Percentiles rank a stretch among this genome's conserved stretches.
phyloP scores from a whole-genome alignment of 2,113 vertebrate genomes.

The Telmatochromis sp. region DNA sequence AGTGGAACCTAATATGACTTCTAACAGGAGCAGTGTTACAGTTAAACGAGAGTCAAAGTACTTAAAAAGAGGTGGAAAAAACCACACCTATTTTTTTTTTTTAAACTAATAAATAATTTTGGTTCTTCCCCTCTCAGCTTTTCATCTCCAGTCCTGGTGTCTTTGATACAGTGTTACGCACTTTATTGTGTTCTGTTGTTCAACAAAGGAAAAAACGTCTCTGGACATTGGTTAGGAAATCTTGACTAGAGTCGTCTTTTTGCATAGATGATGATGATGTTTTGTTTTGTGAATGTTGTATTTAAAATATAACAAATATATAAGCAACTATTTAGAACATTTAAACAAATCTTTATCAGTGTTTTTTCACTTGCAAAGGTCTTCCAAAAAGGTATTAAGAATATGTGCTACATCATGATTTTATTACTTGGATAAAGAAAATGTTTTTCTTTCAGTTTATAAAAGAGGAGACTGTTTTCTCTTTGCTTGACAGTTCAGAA shows the following conservation, averaged over 20 bases:
- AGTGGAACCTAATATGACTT: conserved; percentile 9
- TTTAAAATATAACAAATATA: neutral
- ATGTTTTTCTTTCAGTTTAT: neutral
- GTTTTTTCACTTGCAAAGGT: neutral
- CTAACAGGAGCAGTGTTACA: neutral
- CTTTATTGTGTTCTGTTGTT: neutral
- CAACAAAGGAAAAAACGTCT: neutral
- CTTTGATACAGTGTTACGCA: neutral
- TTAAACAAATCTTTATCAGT: neutral
- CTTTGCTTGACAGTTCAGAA: neutral
- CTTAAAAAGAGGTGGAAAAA: neutral
- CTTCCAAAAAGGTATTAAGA: neutral
- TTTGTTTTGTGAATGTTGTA: neutral
- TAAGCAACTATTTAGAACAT: neutral
- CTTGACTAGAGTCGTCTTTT: neutral
- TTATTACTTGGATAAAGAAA: neutral
- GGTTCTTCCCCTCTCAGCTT: neutral
- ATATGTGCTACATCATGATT: neutral
- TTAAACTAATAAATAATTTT: neutral
- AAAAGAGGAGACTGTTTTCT: neutral
- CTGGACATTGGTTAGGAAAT: neutral
- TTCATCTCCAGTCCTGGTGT: neutral
- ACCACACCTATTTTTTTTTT: neutral
- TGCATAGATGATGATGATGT: neutral
- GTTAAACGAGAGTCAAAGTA: neutral